Percentiles rank a stretch among this genome's conserved stretches.
These are phyloP conservation scores for Zaprionus ghesquierei DNA, from an alignment of 1,140 invertebrate species.

Conservation along the genomic window DNA sequence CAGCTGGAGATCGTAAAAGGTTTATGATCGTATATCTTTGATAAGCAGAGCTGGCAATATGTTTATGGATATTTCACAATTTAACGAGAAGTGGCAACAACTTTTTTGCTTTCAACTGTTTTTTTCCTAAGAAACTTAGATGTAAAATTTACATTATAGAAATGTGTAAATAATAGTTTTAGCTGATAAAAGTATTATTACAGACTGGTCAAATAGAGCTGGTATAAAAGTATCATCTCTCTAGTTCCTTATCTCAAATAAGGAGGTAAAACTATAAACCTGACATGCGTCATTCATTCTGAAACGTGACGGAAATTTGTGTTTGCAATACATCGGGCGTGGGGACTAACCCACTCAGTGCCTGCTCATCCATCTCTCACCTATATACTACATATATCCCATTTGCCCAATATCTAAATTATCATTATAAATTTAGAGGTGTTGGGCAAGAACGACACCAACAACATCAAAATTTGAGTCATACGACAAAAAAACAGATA, in stretches of 20 bases:
- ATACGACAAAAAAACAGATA: not conserved
- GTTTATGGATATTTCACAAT: not conserved
- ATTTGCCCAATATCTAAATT: not conserved
- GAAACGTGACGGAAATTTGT: slow-evolving; percentile 38
- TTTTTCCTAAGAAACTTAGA: not conserved
- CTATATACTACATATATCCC: not conserved
- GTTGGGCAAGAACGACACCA: slow-evolving; percentile 12
- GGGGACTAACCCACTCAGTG: slow-evolving; percentile 20
- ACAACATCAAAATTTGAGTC: slow-evolving; percentile 9
- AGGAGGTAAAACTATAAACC: slow-evolving; percentile 2
- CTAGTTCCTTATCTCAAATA: not conserved
- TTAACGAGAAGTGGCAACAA: not conserved
- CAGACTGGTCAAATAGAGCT: not conserved
- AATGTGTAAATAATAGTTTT: not conserved
- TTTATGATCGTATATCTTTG: not conserved
- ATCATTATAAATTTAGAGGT: slow-evolving; percentile 18
- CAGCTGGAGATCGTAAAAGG: not conserved
- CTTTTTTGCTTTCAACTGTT: not conserved
- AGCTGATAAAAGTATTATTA: not conserved
- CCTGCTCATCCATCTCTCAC: not conserved
- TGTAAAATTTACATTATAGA: not conserved
- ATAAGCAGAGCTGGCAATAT: not conserved
- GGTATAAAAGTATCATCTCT: not conserved
- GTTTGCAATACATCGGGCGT: slow-evolving; percentile 10
- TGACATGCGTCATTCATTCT: slow-evolving; percentile 14